Conservation (phyloP, 1,140 invertebrate genomes). For the Andrena cerasifolii region DNA sequence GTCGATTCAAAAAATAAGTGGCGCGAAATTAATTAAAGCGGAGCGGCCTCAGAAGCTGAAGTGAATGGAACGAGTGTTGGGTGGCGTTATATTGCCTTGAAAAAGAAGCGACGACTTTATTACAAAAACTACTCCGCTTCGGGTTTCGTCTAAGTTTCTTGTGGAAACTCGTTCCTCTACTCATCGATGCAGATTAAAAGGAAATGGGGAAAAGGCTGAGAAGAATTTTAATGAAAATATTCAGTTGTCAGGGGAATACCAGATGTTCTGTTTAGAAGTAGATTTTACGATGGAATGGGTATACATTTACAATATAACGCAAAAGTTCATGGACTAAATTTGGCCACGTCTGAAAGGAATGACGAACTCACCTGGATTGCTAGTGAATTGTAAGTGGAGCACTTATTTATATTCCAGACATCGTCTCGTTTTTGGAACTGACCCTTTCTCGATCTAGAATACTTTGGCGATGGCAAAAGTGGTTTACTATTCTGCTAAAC, state of each 20-base stretch:
- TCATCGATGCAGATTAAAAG: not conserved
- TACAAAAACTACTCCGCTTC: constrained; percentile 9
- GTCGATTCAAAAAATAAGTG: not conserved
- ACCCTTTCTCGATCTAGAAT: too few relatives aligned
- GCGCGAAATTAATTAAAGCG: constrained; percentile 44
- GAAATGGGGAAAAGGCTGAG: too few relatives aligned
- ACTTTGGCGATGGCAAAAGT: too few relatives aligned
- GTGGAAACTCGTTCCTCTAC: not conserved
- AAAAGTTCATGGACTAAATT: too few relatives aligned
- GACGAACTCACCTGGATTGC: too few relatives aligned
- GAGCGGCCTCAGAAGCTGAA: constrained; percentile 25
- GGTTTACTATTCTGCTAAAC: too few relatives aligned
- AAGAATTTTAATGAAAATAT: not conserved
- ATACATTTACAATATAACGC: too few relatives aligned
- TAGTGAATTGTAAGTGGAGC: too few relatives aligned
- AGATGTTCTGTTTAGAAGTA: not conserved
- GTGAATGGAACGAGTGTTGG: constrained; percentile 25
- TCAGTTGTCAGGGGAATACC: not conserved
- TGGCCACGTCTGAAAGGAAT: too few relatives aligned
- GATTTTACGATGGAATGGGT: not conserved
- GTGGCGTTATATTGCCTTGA: too few relatives aligned
- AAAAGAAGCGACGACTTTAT: constrained; percentile 19
- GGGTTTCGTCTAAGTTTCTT: not conserved
- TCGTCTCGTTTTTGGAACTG: too few relatives aligned
- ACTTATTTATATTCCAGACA: too few relatives aligned